Conservation (phyloP, 2,888 invertebrate species). For the Eledona agricola region DNA sequence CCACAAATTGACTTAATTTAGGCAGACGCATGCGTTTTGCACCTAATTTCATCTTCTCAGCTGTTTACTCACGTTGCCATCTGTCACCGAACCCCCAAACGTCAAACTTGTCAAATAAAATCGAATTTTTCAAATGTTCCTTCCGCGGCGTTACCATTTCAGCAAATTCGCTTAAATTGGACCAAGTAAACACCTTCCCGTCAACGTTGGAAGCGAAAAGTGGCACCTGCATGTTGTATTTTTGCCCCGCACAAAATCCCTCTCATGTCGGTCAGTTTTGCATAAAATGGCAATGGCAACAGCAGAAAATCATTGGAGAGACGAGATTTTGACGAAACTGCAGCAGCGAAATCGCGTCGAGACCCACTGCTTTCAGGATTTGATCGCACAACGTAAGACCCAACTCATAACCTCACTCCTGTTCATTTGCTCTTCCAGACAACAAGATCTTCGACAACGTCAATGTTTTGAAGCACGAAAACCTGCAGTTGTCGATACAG, state of each 20-base stretch:
- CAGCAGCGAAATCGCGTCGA: constrained; percentile 79
- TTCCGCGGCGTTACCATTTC: too few relatives aligned
- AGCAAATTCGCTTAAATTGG: constrained; percentile 5
- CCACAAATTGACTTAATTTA: too few relatives aligned
- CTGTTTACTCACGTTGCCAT: constrained; percentile 22
- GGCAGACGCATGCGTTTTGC: constrained; percentile 1
- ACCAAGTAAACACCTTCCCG: background rate
- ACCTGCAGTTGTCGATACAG: constrained; percentile 84
- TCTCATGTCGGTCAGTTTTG: constrained; percentile 4
- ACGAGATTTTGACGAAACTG: constrained; percentile 73
- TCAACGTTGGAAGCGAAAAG: constrained; percentile 3
- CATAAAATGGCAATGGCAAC: constrained; percentile 42
- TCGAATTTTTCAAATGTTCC: too few relatives aligned
- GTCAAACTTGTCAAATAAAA: constrained; percentile 30
- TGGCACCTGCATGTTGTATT: constrained; percentile 12
- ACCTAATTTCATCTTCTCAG: too few relatives aligned
- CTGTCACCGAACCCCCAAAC: constrained; percentile 25
- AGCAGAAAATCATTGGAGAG: constrained; percentile 70
- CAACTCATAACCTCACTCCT: constrained; percentile 29
- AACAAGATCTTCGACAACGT: constrained; percentile 87
- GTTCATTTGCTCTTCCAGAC: constrained; percentile 65
- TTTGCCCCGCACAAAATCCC: background rate
- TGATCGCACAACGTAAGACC: constrained; percentile 82
- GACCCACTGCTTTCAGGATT: constrained; percentile 79
- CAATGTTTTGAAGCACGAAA: constrained; percentile 82